phyloP scores from a whole-genome alignment of 2,888 invertebrate species.

The Diaperis boleti region DNA sequence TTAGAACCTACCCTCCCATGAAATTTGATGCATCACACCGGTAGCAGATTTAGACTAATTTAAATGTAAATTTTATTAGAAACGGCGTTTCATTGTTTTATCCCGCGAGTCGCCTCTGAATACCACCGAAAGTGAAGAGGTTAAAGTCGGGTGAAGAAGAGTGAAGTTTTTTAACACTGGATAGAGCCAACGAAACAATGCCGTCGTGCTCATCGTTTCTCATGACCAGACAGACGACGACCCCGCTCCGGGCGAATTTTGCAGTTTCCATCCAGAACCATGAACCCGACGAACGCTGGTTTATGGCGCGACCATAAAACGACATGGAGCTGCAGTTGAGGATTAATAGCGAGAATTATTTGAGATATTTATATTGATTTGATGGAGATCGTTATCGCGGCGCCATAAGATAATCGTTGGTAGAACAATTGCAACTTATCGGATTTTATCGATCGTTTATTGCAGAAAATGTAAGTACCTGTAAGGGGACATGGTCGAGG shows the following conservation, averaged over 20 bases:
- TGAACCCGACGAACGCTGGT: constrained; percentile 13
- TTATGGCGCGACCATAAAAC: constrained; percentile 29
- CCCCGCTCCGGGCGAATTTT: constrained; percentile 46
- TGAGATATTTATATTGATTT: constrained; percentile 9
- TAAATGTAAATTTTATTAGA: no score
- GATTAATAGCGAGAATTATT: constrained; percentile 13
- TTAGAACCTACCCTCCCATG: no score
- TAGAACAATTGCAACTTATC: constrained; percentile 2
- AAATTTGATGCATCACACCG: no score
- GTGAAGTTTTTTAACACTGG: constrained; percentile 41
- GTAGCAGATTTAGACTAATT: no score
- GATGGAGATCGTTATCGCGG: constrained; percentile 10
- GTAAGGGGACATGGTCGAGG: not conserved
- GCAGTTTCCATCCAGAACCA: constrained; percentile 13
- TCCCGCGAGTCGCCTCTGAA: no score
- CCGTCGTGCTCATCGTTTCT: constrained; percentile 57
- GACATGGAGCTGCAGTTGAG: constrained; percentile 2
- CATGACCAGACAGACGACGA: constrained; percentile 60
- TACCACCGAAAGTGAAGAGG: constrained; percentile 53
- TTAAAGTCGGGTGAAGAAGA: constrained; percentile 50
- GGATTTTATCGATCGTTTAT: not conserved
- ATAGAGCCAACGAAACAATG: constrained; percentile 45
- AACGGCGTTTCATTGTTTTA: no score
- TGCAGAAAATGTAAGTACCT: not conserved
- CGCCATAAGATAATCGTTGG: constrained; percentile 5